Conservation (phyloP, 2,113 vertebrate genomes). For the Etheostoma cragini region DNA sequence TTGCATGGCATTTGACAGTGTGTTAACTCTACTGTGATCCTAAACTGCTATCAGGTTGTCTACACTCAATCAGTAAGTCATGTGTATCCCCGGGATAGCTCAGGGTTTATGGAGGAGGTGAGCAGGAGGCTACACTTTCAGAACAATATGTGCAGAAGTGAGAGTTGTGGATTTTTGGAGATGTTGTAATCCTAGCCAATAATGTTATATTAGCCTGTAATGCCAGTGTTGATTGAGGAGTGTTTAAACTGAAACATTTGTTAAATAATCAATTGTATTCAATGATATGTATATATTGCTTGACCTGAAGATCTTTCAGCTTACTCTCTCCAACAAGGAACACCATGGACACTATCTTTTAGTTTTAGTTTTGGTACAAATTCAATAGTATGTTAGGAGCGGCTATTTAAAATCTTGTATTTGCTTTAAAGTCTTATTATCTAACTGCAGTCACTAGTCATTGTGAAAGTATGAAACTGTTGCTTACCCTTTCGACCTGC, state of each 20-base stretch:
- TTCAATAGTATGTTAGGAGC: neutral
- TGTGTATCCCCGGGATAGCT: constrained; percentile 63
- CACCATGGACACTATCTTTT: neutral
- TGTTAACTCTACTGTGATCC: constrained; percentile 77
- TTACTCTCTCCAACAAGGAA: neutral
- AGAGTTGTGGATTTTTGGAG: neutral
- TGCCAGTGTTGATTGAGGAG: neutral
- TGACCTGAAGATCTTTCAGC: neutral
- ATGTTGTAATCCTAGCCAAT: constrained; percentile 28
- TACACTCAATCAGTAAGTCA: constrained; percentile 75
- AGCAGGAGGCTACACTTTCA: constrained; percentile 51
- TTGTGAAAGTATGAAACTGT: neutral
- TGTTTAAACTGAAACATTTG: neutral
- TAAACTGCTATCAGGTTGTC: constrained; percentile 80
- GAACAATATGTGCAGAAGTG: constrained; percentile 54
- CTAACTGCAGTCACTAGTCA: neutral
- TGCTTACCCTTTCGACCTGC: neutral
- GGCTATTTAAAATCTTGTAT: neutral
- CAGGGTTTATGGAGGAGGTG: constrained; percentile 54
- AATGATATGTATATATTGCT: neutral
- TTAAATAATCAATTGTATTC: no score
- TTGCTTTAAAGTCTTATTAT: neutral
- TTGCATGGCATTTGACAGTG: constrained; percentile 79
- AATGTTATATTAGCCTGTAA: constrained; percentile 3
- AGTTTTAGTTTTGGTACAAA: neutral